These are phyloP conservation scores for Fopius arisanus DNA, from an alignment of 1,140 invertebrate genomes.

Conservation along the genomic window DNA sequence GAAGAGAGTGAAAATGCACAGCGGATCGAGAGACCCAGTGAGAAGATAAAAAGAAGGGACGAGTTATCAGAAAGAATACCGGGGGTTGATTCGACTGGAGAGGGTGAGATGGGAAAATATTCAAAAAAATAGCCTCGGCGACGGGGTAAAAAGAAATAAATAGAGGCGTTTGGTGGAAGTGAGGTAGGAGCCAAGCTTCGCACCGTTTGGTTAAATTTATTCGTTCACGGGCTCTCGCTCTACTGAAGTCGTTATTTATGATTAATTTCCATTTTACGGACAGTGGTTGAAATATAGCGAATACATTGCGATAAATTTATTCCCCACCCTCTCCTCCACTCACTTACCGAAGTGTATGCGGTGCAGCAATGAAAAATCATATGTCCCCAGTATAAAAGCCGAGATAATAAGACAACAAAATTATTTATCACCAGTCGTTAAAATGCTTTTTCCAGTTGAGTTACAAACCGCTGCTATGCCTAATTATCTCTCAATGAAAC, in stretches of 20 bases:
- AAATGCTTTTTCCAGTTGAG: neutral
- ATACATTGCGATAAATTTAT: slow-evolving; percentile 25
- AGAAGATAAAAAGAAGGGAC: slow-evolving; percentile 3
- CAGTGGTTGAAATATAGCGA: slow-evolving; percentile 25
- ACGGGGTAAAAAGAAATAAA: slow-evolving; percentile 12
- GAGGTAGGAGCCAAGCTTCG: neutral
- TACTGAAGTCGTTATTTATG: slow-evolving; percentile 25
- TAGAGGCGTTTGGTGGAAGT: slow-evolving; percentile 15
- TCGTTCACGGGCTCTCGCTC: slow-evolving; percentile 16
- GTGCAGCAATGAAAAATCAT: neutral
- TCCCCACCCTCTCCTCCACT: neutral
- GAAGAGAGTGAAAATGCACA: neutral
- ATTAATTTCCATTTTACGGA: slow-evolving; percentile 26
- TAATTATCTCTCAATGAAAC: neutral
- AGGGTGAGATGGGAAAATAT: slow-evolving; percentile 24
- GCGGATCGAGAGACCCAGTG: slow-evolving; percentile 4
- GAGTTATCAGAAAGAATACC: slow-evolving; percentile 6
- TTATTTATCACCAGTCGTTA: neutral
- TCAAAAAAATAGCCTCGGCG: slow-evolving; percentile 5
- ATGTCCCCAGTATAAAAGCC: neutral
- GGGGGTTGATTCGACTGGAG: neutral
- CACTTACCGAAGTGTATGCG: no score
- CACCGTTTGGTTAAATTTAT: slow-evolving; percentile 19
- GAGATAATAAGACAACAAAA: neutral
- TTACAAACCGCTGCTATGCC: neutral